These are phyloP conservation scores for Collichthys lucidus DNA, from an alignment of 2,113 vertebrate genomes.

Conservation along the genomic window DNA sequence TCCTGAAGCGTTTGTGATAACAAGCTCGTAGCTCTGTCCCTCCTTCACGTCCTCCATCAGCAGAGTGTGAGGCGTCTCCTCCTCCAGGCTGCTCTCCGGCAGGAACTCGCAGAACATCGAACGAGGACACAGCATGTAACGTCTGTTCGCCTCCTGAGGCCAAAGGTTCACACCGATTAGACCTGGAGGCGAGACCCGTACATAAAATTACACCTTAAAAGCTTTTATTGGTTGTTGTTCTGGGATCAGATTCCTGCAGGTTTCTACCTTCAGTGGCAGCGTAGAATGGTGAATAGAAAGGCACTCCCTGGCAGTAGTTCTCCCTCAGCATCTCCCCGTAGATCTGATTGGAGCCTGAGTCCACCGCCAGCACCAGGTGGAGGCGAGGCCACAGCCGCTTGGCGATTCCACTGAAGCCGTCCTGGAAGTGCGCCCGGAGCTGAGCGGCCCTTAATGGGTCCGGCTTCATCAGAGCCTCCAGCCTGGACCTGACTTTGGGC, in stretches of 20 bases:
- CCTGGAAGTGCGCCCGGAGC: slow-evolving; percentile 80
- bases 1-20: slow-evolving; percentile 85
- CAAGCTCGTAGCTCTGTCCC: slow-evolving; percentile 86
- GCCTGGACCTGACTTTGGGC: slow-evolving; percentile 65
- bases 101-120: slow-evolving; percentile 93
- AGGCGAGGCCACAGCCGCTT: slow-evolving; percentile 90
- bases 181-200: slow-evolving; percentile 80
- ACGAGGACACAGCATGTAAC: slow-evolving; percentile 89
- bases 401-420: slow-evolving; percentile 86
- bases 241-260: neutral
- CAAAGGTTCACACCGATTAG: slow-evolving; percentile 91
- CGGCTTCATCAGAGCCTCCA: slow-evolving; percentile 77
- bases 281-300: slow-evolving; percentile 92
- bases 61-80: slow-evolving; percentile 71
- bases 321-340: slow-evolving; percentile 84
- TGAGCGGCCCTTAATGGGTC: slow-evolving; percentile 82
- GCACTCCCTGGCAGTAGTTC: slow-evolving; percentile 87
- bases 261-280: slow-evolving; percentile 86
- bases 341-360: slow-evolving; percentile 85
- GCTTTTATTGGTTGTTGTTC: neutral
- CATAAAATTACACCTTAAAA: neutral
- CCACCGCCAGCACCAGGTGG: slow-evolving; percentile 87
- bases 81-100: slow-evolving; percentile 75
- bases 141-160: slow-evolving; percentile 80
- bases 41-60: slow-evolving; percentile 89